Evolutionary conservation across 2,113 vertebrate species (phyloP), one percentile per base, ranked within the genome.

Genomic region (Plestiodon gilberti): DNA sequence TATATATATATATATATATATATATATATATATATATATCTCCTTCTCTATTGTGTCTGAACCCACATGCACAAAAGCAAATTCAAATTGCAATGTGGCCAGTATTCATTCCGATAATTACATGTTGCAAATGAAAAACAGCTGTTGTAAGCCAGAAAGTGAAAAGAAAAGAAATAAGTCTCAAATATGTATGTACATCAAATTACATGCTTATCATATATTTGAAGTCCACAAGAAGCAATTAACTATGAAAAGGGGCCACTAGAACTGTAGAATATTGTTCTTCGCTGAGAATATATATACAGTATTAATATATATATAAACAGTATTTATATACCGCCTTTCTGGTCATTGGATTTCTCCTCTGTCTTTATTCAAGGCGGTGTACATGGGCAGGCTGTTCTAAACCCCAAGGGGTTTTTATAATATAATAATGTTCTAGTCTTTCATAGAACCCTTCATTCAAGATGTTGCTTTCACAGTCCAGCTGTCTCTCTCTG

Each of bases 21-120:
- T n/a, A n/a, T n/a, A n/a, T n/a, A 30, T 84, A 86, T 74, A 81
- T 91, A 75, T 35, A 90, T 48, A 20, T 70, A 78, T 83, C 82
- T 85, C 69, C 64, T 77, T 40, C 73, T 82, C 78, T 88, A 30
- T 90, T 90, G 59, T 73, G 35, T 78, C 69, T 14, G 0, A 78
- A 83, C 10, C 38, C 30, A 2, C 35, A 75, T 70, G 89, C 78
- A 55, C 76, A 69, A 88, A 13, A n/a, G 61, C 30, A 8, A 59
- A 73, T 69, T 61, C 64, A 88, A 89, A 90, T 88, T 83, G 52
- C n/a, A 90, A 76, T 18, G 57, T 2, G 78, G 65, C 28, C 33
- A n/a, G 89, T 79, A 88, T 82, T 77, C 67, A 75, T 84, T 89
- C 18, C 61, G 33, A 14, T 88, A 86, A 90, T 76, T 83, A 59